Evolutionary conservation across 2,888 invertebrate species (phyloP), one percentile per base, ranked within the genome.

Genomic region (Serripes groenlandicus): DNA sequence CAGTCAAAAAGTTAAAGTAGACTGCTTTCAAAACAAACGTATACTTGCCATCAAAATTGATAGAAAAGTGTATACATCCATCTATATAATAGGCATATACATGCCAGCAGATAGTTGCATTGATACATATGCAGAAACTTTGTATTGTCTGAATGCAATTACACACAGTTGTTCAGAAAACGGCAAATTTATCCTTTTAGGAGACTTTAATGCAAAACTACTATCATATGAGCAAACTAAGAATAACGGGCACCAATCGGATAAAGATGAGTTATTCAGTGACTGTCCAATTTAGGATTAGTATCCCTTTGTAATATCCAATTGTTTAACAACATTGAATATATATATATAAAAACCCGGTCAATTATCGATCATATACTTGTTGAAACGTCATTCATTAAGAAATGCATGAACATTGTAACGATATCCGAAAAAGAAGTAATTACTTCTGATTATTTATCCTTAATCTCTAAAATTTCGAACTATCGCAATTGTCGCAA

Each of bases 381-480:
- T 49, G n/a, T 74, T 49, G 74, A 74, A 49, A 62, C 35, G 11
- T 34, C 58, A 15, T 37, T 30, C 26, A 5, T 32, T 26, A 26
- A 26, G 11, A 30, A 37, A 26, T 37, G 30, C 26, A 21, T 30
- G 11, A 2, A 35, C 2, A n/a, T 74, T 32, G 32, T n/a, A 2
- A n/a, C 34, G 34, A 34, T 62, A 5, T 5, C 26, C 15, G 34
- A 64, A 9, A 49, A 21, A 7, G 62, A 26, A 9, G 30, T 37
- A 21, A 42, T 37, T 34, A 74, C 62, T n/a, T 74, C 64, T 9
- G 74, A 74, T 34, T 64, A 74, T 18, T 52, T 74, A 49, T 49
- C 74, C 4, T n/a, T 60, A 28, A 26, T n/a, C n/a, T 37, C 11
- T 4, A 42, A 26, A 37, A 23, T 21, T 26, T n/a, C 18, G 49